These are phyloP conservation scores for Drosophila simulans DNA, from an alignment of 1,140 invertebrate species.

Conservation along the genomic window DNA sequence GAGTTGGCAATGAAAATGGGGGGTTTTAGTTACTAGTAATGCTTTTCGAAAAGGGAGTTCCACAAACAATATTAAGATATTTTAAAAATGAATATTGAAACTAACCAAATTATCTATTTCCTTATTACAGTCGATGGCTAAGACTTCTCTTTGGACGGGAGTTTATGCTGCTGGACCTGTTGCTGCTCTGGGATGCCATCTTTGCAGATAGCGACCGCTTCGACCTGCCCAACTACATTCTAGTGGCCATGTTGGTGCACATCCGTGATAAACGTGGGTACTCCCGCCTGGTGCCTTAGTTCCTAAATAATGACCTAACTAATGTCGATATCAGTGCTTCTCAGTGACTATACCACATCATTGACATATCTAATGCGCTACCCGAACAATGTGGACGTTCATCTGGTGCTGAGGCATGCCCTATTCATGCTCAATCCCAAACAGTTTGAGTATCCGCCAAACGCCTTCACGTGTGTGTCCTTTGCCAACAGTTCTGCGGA, in stretches of 20 bases:
- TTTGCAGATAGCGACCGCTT: constrained; percentile 90
- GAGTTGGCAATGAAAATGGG: constrained; percentile 80
- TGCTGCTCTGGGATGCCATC: constrained; percentile 92
- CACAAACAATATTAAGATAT: too few relatives aligned
- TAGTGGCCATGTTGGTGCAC: constrained; percentile 91
- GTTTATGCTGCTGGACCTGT: constrained; percentile 90
- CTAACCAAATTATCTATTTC: constrained; percentile 1
- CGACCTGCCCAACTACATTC: constrained; percentile 90
- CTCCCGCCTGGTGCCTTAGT: constrained; percentile 1
- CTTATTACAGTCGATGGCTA: constrained; percentile 88
- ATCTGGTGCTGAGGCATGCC: constrained; percentile 88
- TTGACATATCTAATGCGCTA: constrained; percentile 89
- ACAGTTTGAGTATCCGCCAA: constrained; percentile 76
- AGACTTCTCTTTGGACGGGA: constrained; percentile 92
- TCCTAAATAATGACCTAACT: not conserved
- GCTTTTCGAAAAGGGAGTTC: too few relatives aligned
- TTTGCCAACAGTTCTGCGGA: constrained; percentile 31
- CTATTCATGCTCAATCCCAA: constrained; percentile 87
- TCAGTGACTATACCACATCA: constrained; percentile 88
- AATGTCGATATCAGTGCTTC: constrained; percentile 86
- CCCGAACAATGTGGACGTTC: constrained; percentile 87
- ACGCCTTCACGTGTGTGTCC: constrained; percentile 73
- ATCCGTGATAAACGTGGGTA: constrained; percentile 89
- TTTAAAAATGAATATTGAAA: too few relatives aligned
- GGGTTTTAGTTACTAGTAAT: not conserved